Base-by-base conservation (phyloP, 2,888 invertebrate species). In the Dinocampus coccinellae region DNA sequence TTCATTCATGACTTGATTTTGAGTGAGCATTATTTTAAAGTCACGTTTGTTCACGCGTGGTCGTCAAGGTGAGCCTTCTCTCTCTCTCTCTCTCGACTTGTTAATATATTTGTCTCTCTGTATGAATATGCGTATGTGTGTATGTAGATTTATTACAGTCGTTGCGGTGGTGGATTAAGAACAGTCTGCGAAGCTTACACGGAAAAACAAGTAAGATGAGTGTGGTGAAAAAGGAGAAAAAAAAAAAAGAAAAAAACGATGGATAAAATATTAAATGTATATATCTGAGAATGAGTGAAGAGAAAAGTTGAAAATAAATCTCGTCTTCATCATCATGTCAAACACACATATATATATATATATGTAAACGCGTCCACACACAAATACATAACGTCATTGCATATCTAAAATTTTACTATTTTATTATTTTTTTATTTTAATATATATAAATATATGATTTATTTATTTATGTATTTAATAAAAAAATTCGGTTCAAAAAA, bases 311-410 rank as follows among this genome's bases (percentile, higher is more conserved):
- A 34, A 24, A n/a, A 29, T 16, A 47, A 47, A 47, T 9, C 7
- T n/a, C n/a, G n/a, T 47, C 16, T 47, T 47, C 20, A 47, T 20
- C 47, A 47, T 62, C 47, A 68, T 42, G 61, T 16, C 34, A 33
- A 60, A 36, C 13, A 62, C 26, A 60, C 36, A 20, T 57, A 34
- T 36, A 47, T 69, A 69, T 72, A 73, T 75, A 72, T 75, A 34
- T 69, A 72, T 70, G 69, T 69, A 67, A 76, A 69, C 69, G 77
- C 82, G n/a, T n/a, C n/a, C n/a, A n/a, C n/a, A n/a, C n/a, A n/a
- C n/a, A n/a, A n/a, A n/a, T n/a, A n/a, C n/a, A n/a, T n/a, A 81
- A 83, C 81, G 82, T 82, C 81, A 82, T 72, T 73, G 20, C 20
- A 16, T 76, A 77, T 79, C 78, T 75, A 80, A 80, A 82, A 81